Percentiles rank a stretch among this genome's conserved stretches.
phyloP scores from a whole-genome alignment of 2,888 invertebrate species.

The Drosophila buzzatii region DNA sequence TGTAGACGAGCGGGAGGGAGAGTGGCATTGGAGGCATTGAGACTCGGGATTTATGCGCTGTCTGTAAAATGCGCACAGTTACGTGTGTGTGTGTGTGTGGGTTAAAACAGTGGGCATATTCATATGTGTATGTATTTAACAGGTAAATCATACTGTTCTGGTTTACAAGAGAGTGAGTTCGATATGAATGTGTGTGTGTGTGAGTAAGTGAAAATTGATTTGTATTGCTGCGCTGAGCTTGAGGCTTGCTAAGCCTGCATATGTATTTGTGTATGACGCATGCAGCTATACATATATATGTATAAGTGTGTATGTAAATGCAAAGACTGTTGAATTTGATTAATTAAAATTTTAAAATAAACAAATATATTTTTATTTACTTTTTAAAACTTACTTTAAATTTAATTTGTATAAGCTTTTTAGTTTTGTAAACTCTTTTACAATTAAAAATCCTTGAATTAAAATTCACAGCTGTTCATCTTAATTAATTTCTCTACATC shows the following conservation, averaged over 20 bases:
- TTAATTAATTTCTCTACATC: neutral
- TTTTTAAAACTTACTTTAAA: too few relatives aligned
- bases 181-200: neutral
- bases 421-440: too few relatives aligned
- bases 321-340: too few relatives aligned
- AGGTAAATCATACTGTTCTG: neutral
- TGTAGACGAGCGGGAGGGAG: neutral
- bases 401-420: neutral
- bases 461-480: neutral
- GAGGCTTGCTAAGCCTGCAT: neutral
- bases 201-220: conserved; percentile 5
- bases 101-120: neutral
- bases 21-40: neutral
- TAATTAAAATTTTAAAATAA: too few relatives aligned
- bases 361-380: too few relatives aligned
- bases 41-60: conserved; percentile 7
- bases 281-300: neutral
- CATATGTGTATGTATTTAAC: neutral
- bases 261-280: neutral
- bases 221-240: neutral
- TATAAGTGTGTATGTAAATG: too few relatives aligned
- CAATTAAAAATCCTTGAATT: neutral
- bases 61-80: neutral
- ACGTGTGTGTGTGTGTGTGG: neutral
- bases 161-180: neutral